Evolutionary conservation across 2,797 vertebrate species (phyloP), one percentile per base, ranked within the genome.

Genomic region (Tarsius wallacei): DNA sequence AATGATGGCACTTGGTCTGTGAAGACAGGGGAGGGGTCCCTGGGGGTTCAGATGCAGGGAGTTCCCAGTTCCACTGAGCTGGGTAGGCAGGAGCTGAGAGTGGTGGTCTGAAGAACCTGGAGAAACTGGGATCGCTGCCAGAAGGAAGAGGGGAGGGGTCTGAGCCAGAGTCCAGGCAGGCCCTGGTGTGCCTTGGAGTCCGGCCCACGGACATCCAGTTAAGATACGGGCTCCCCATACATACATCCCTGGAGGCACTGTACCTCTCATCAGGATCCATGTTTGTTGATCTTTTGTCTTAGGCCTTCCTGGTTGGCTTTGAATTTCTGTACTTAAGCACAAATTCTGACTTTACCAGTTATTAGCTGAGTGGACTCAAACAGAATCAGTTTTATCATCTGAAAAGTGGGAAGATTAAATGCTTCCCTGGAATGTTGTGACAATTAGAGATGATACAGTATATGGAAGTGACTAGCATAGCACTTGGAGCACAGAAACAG

Each of bases 251-350:
- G 63, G 31, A 5, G 57, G n/a, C 42, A 66, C 57, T 57, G 1
- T 1, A 21, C 47, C 22, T 10, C 12, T 26, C n/a, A 28, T 8
- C 14, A 10, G 86, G 76, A 42, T 59, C 53, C 26, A 0, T 33
- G 2, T 63, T 93, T 47, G 26, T 11, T 33, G 1, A 12, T 68
- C 22, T 78, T 53, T 71, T 74, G 22, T 17, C 51, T 33, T 51
- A 61, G 17, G 3, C 55, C 26, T 77, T 81, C 53, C 61, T 84
- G 55, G 33, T 92, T 85, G 90, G 49, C 59, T 92, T 94, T 59
- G 59, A 76, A 15, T 73, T 68, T 33, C 22, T 9, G 9, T 22
- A 59, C 1, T 22, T 70, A 63, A 74, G 14, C 49, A 42, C 36
- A 80, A 16, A 83, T 55, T 70, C 59, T 83, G 17, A 33, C 55